Base-by-base conservation (phyloP, 2,797 vertebrate genomes). In the Xenentodon cancila region DNA sequence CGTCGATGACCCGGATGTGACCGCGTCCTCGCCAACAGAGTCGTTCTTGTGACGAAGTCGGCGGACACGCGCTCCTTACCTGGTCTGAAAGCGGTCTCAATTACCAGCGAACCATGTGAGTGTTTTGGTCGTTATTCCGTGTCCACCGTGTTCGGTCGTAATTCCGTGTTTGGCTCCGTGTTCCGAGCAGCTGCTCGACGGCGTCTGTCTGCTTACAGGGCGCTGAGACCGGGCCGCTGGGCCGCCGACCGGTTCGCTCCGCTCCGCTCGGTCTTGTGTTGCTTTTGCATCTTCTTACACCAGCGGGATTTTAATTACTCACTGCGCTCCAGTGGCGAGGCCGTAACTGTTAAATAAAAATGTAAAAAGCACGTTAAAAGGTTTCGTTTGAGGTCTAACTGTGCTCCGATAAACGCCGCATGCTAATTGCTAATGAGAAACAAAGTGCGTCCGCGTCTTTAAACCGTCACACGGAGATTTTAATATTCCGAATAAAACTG, bases 1-100 rank as follows among this genome's bases (percentile, higher is more conserved):
- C 13, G 18, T 4, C 0, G 2, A 1, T 57, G 2, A 79, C 57
- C 88, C 87, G 87, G 84, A 90, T 90, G 84, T 86, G 71, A 57
- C 12, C 49, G 0, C 0, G 1, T 60, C 37, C 71, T 79, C 78
- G 74, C 77, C 61, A 68, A 51, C 50, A 3, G 1, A 2, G 4
- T 67, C 86, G 81, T 88, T 64, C 25, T 1, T 1, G 4, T 50
- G 6, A 84, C 85, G 73, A 47, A 79, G 46, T 2, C 2, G 30
- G 44, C 8, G 68, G 12, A 48, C 19, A 48, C n/a, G 4, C 63
- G 8, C 5, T 3, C 27, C 1, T 18, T 1, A 46, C 4, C 1
- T 9, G n/a, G n/a, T 51, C 1, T 52, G 7, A 20, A n/a, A 5
- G 5, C 2, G 1, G 11, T 49, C 30, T 59, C 50, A 12, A 53